Conservation (phyloP, 2,888 invertebrate genomes). For the Caenorhabditis wallacei region DNA sequence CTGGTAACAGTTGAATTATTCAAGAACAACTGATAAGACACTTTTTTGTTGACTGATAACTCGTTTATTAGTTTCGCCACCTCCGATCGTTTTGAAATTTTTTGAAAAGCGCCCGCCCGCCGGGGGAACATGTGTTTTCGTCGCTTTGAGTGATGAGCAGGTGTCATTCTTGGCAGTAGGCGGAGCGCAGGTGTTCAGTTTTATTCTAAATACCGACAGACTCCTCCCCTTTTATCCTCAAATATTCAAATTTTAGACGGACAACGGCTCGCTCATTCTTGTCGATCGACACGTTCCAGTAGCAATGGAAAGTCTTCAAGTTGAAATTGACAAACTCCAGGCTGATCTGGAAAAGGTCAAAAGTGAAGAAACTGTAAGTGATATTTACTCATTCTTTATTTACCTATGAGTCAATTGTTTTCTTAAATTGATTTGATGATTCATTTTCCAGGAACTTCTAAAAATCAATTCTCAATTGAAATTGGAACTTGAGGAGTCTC, state of each 20-base stretch:
- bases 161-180: constrained; percentile 9
- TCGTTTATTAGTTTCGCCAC: constrained; percentile 56
- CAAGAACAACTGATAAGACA: constrained; percentile 52
- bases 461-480: constrained; percentile 51
- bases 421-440: not conserved
- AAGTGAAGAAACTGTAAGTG: constrained; percentile 39
- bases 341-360: constrained; percentile 33
- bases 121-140: constrained; percentile 18
- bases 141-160: constrained; percentile 10
- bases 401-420: not conserved
- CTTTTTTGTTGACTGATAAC: constrained; percentile 42
- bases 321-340: constrained; percentile 49
- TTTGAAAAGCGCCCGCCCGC: constrained; percentile 1
- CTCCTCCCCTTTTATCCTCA: not conserved
- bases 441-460: constrained; percentile 39
- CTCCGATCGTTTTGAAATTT: constrained; percentile 38
- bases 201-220: constrained; percentile 1
- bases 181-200: constrained; percentile 11
- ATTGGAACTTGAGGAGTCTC: constrained; percentile 64
- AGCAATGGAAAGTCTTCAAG: constrained; percentile 59
- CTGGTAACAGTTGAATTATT: constrained; percentile 39
- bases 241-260: constrained; percentile 45
- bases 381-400: not conserved
- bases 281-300: constrained; percentile 44
- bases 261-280: constrained; percentile 54